Conservation (phyloP, 2,797 vertebrate species). For the Schizopygopsis pylzovi region DNA sequence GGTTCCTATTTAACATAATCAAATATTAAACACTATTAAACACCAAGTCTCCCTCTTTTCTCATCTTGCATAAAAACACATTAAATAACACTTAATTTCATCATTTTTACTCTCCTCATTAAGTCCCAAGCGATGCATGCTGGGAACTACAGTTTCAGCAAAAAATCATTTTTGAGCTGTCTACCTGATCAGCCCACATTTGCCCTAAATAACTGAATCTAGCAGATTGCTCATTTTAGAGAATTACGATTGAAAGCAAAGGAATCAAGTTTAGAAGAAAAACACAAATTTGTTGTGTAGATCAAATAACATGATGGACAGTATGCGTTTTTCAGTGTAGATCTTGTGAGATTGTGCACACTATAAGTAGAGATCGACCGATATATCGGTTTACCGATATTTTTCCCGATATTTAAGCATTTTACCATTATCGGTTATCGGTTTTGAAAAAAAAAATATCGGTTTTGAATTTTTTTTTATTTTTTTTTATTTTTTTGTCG, state of each 20-base stretch:
- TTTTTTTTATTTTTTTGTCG: too few relatives aligned
- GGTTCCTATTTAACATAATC: not conserved
- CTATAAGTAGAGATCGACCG: too few relatives aligned
- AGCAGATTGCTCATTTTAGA: not conserved
- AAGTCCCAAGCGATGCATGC: too few relatives aligned
- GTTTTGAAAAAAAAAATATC: too few relatives aligned
- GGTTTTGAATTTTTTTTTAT: too few relatives aligned
- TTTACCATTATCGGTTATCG: too few relatives aligned
- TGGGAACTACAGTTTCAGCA: not conserved
- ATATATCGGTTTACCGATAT: too few relatives aligned
- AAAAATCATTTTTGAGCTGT: not conserved
- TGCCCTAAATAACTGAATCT: not conserved
- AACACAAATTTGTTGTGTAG: not conserved
- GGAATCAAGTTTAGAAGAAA: too few relatives aligned
- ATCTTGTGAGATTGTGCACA: not conserved
- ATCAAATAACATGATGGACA: not conserved
- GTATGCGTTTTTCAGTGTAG: not conserved
- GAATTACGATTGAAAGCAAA: too few relatives aligned
- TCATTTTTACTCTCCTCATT: not conserved
- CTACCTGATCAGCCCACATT: not conserved
- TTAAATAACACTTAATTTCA: not conserved
- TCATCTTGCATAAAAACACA: not conserved
- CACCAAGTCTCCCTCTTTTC: not conserved
- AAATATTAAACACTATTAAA: not conserved
- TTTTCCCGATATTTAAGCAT: too few relatives aligned